Conservation (phyloP, 2,888 invertebrate species). For the Tyria jacobaeae region DNA sequence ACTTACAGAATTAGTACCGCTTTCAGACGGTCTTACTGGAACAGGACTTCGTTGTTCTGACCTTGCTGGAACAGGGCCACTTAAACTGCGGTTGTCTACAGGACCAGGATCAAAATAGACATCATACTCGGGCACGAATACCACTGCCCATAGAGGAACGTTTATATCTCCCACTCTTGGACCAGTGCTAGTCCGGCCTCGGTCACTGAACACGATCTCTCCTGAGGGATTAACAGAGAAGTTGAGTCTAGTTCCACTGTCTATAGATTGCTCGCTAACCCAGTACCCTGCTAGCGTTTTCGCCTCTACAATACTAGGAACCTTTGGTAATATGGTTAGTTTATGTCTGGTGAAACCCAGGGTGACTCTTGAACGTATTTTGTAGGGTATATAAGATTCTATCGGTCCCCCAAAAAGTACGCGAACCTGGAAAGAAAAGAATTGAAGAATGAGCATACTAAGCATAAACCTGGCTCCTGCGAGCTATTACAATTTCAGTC, state of each 20-base stretch:
- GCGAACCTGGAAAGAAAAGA: no score
- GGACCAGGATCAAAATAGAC: neutral
- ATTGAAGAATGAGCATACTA: no score
- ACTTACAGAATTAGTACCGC: no score
- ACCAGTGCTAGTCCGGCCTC: neutral
- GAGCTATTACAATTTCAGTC: no score
- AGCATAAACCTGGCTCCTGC: no score
- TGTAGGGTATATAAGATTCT: no score
- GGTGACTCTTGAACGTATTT: neutral
- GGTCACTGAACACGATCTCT: neutral
- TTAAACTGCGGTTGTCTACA: neutral
- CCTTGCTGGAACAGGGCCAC: neutral
- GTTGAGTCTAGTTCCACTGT: neutral
- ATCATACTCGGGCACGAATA: neutral
- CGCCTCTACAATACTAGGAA: neutral
- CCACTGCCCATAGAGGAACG: neutral
- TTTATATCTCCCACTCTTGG: neutral
- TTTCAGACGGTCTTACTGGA: neutral
- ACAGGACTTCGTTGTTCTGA: neutral
- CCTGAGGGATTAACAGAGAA: neutral
- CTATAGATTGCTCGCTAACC: neutral
- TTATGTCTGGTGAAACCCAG: neutral
- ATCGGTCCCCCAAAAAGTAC: no score
- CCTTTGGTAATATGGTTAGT: neutral
- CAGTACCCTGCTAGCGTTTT: neutral